phyloP scores from a whole-genome alignment of 1,140 invertebrate species.

The Saccostrea glomerata region DNA sequence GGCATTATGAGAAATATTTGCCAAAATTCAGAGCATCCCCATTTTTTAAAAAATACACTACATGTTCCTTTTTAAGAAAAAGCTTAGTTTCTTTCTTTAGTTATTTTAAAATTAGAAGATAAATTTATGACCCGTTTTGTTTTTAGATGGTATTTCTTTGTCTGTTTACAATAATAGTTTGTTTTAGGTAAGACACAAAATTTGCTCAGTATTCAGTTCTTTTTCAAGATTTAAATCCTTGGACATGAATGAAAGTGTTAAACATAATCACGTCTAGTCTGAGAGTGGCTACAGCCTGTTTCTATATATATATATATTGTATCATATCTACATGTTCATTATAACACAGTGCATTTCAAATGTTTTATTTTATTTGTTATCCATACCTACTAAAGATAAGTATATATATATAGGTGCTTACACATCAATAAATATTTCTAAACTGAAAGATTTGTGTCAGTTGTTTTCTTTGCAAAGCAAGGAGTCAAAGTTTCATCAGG shows the following conservation, averaged over 20 bases:
- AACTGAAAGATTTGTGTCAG: neutral
- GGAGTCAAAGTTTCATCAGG: neutral
- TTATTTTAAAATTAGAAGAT: no score
- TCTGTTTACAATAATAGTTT: neutral
- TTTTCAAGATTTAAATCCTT: neutral
- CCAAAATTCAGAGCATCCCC: neutral
- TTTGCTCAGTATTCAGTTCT: neutral
- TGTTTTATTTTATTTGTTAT: slow-evolving; percentile 35
- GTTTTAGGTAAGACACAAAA: neutral
- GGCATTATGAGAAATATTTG: neutral
- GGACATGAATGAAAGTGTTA: neutral
- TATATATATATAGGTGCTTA: slow-evolving; percentile 38
- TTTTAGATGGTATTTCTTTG: neutral
- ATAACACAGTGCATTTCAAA: slow-evolving; percentile 34
- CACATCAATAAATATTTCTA: slow-evolving; percentile 30
- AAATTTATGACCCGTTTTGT: no score
- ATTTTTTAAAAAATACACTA: neutral
- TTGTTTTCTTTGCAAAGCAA: neutral
- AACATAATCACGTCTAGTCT: slow-evolving; percentile 28
- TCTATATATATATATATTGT: slow-evolving; percentile 8
- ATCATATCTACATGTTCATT: slow-evolving; percentile 25
- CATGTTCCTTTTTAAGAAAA: no score
- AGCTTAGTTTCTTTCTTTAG: no score
- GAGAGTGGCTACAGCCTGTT: slow-evolving; percentile 21
- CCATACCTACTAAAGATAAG: slow-evolving; percentile 33